Percentiles rank a stretch among this genome's conserved stretches.
Evolutionary conservation across 2,797 vertebrate genomes (phyloP).

Genomic region (Phataginus tetradactyla): DNA sequence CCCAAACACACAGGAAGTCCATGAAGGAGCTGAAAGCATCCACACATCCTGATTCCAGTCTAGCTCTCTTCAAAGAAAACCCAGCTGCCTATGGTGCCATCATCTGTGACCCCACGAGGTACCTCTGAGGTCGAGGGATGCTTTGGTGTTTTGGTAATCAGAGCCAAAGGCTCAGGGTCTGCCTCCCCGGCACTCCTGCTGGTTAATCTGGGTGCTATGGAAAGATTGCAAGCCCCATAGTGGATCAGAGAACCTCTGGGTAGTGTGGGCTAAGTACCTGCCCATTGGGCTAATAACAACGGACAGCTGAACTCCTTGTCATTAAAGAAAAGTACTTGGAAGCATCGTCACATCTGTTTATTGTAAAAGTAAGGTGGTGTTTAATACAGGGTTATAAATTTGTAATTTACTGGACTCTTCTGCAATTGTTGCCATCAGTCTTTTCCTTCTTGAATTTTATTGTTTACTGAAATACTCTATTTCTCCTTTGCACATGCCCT

Average conservation of each 20-base stretch:
- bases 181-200: neutral
- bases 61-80: neutral
- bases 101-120: neutral
- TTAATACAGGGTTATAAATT: neutral
- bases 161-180: neutral
- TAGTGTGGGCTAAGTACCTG: accelerated
- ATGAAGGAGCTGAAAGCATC: neutral
- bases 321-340: neutral
- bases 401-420: neutral
- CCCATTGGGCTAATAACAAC: neutral
- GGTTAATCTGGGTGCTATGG: too few relatives aligned
- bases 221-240: accelerated
- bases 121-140: accelerated
- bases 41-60: neutral
- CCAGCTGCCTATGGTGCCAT: neutral
- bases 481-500: neutral
- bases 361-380: neutral
- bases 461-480: neutral
- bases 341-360: neutral
- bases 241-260: neutral
- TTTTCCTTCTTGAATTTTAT: neutral
- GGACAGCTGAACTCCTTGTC: neutral
- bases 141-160: neutral
- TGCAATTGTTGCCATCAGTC: neutral
- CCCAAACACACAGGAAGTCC: neutral